These are phyloP conservation scores for Pentamera pediparva DNA, from an alignment of 53 echinoderm and acorn worm species.

Conservation along the genomic window DNA sequence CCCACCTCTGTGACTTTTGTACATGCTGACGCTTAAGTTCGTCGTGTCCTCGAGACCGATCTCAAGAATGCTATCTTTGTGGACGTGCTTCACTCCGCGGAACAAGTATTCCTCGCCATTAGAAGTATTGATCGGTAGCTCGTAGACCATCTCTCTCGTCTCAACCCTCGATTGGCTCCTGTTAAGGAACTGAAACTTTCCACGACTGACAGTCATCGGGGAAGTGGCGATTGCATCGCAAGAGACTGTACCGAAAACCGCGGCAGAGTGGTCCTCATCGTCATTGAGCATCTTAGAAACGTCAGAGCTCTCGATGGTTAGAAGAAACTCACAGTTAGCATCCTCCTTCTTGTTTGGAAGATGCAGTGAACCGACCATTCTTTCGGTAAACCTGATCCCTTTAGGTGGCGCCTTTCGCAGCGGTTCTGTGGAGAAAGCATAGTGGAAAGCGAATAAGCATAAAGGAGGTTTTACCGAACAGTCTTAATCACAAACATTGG, in stretches of 20 bases:
- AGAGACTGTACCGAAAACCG: slow-evolving; percentile 52
- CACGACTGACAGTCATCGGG: slow-evolving; percentile 49
- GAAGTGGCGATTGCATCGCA: slow-evolving; percentile 38
- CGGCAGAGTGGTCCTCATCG: slow-evolving; percentile 47
- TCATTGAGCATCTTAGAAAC: slow-evolving; percentile 45
- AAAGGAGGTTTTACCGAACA: too few relatives aligned
- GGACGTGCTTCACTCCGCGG: slow-evolving; percentile 44
- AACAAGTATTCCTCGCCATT: slow-evolving; percentile 47
- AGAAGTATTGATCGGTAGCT: slow-evolving; percentile 36
- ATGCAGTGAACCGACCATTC: slow-evolving; percentile 48
- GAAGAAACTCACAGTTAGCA: slow-evolving; percentile 38
- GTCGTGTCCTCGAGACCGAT: slow-evolving; percentile 62
- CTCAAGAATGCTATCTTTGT: slow-evolving; percentile 55
- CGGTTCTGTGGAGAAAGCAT: slow-evolving; percentile 18
- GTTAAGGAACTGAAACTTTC: slow-evolving; percentile 49
- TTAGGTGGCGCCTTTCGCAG: background rate
- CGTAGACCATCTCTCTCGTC: slow-evolving; percentile 52
- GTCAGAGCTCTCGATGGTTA: slow-evolving; percentile 51
- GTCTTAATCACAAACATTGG: too few relatives aligned
- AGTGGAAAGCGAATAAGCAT: background rate
- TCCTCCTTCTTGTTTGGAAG: slow-evolving; percentile 1
- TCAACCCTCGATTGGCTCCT: slow-evolving; percentile 41
- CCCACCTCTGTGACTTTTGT: slow-evolving; percentile 2
- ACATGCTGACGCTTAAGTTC: slow-evolving; percentile 35
- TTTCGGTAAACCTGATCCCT: slow-evolving; percentile 58